Evolutionary conservation across 2,113 vertebrate genomes (phyloP).

Genomic region (Megaceryle torquata): DNA sequence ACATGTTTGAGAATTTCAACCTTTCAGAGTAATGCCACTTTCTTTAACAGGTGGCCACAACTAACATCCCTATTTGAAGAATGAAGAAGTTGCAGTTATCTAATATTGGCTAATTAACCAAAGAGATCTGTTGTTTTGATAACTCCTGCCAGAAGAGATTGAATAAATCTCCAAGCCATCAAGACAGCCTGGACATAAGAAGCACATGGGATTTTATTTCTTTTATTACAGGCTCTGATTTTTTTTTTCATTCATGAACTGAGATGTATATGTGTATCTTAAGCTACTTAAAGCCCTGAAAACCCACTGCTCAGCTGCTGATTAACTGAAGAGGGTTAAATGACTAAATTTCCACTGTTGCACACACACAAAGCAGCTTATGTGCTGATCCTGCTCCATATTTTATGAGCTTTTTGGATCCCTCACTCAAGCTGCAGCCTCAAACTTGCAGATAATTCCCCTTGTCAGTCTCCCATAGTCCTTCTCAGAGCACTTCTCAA

Average conservation of each 20-base stretch:
- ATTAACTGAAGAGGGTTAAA: constrained; percentile 55
- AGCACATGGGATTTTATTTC: constrained; percentile 8
- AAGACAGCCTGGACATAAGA: constrained; percentile 1
- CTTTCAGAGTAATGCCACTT: not conserved
- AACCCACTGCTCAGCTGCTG: constrained; percentile 42
- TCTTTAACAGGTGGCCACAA: not conserved
- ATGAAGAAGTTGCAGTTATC: not conserved
- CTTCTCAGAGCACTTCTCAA: not conserved
- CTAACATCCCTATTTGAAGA: not conserved
- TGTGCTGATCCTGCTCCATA: constrained; percentile 54
- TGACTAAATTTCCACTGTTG: constrained; percentile 48
- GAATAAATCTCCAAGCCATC: not conserved
- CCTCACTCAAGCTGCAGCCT: not conserved
- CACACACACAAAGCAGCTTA: constrained; percentile 52
- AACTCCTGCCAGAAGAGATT: constrained; percentile 6
- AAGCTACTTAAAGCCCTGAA: constrained; percentile 41
- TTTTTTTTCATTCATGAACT: not conserved
- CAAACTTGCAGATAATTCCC: constrained; percentile 34
- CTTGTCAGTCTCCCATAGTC: constrained; percentile 20
- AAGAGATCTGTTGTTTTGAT: constrained; percentile 15
- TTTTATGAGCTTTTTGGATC: constrained; percentile 53
- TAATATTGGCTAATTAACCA: constrained; percentile 24
- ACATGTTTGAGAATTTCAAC: not conserved
- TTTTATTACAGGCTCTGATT: not conserved
- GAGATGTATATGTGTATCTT: not conserved